These are phyloP conservation scores for Galeopsomyia nigrocyanea DNA, from an alignment of 2,888 invertebrate species.

Conservation along the genomic window DNA sequence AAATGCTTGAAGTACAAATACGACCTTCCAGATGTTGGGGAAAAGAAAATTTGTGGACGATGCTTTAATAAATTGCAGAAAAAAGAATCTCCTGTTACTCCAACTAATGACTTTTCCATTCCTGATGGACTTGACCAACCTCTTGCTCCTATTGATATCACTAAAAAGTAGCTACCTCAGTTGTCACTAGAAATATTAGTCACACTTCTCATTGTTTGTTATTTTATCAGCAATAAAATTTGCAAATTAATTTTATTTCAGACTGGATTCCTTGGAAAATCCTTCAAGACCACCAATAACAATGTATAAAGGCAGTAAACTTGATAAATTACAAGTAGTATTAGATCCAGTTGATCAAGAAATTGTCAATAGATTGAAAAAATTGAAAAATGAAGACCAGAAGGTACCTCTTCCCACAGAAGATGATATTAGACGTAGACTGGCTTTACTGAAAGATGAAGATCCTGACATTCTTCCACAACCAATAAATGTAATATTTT, in stretches of 20 bases:
- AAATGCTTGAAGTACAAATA: constrained; percentile 84
- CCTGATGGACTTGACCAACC: constrained; percentile 48
- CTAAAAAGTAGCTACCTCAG: constrained; percentile 53
- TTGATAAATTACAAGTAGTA: constrained; percentile 67
- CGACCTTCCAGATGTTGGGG: constrained; percentile 74
- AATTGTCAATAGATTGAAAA: constrained; percentile 77
- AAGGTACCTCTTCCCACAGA: constrained; percentile 72
- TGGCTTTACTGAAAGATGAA: constrained; percentile 79
- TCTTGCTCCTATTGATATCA: constrained; percentile 59
- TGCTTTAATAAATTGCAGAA: constrained; percentile 68
- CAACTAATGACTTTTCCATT: constrained; percentile 45
- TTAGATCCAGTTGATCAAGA: constrained; percentile 73
- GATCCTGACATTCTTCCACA: constrained; percentile 59
- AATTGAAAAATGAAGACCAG: constrained; percentile 75
- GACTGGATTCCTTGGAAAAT: constrained; percentile 72
- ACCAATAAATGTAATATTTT: constrained; percentile 53
- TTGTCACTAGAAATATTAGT: constrained; percentile 6
- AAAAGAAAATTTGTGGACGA: constrained; percentile 77
- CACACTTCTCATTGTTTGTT: constrained; percentile 14
- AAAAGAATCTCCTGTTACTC: constrained; percentile 45
- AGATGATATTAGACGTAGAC: constrained; percentile 75
- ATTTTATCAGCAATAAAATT: constrained; percentile 7
- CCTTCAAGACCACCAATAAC: constrained; percentile 73
- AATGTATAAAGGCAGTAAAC: constrained; percentile 69
- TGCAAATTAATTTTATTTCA: constrained; percentile 52